Evolutionary conservation across 2,113 vertebrate species (phyloP).

Genomic region (Drymodes brunneopygia): DNA sequence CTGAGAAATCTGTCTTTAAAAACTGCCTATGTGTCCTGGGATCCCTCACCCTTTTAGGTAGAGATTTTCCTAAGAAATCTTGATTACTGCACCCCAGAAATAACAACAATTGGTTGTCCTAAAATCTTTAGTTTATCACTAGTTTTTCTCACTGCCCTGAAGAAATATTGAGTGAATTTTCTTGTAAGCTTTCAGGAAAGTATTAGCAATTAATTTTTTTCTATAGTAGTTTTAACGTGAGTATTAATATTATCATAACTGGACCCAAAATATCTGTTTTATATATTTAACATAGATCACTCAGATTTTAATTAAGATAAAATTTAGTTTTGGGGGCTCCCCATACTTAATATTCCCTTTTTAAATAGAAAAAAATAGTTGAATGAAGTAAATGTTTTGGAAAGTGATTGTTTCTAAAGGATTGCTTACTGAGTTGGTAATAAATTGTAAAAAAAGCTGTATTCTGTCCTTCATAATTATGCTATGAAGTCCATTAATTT

Average conservation of each 20-base stretch:
- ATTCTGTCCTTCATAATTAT: not conserved
- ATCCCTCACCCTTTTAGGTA: not conserved
- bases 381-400: not conserved
- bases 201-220: not conserved
- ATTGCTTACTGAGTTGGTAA: not conserved
- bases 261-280: not conserved
- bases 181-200: not conserved
- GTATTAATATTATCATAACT: not conserved
- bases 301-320: not conserved
- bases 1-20: not conserved
- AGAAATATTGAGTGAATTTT: not conserved
- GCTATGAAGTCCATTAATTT: not conserved
- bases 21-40: not conserved
- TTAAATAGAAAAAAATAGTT: not conserved
- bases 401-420: not conserved
- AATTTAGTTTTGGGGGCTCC: rapidly evolving
- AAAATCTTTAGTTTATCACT: not conserved
- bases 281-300: not conserved
- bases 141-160: not conserved
- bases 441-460: not conserved
- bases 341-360: rapidly evolving
- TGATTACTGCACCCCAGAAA: not conserved
- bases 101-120: not conserved
- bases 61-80: not conserved
- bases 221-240: not conserved